These are phyloP conservation scores for Dipodomys merriami DNA, from an alignment of 2,113 vertebrate genomes.

Conservation along the genomic window DNA sequence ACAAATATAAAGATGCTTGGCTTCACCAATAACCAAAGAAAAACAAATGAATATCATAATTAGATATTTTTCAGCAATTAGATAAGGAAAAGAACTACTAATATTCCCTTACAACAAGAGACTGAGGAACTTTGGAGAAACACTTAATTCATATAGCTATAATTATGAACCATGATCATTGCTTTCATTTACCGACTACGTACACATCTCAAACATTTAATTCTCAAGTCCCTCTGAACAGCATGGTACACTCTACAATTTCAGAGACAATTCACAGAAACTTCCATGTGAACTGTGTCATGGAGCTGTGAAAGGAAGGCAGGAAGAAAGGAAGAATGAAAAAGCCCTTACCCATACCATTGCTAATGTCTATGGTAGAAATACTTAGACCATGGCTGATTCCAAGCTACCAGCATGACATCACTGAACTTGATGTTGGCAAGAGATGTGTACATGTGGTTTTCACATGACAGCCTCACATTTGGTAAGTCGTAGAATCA, in stretches of 20 bases:
- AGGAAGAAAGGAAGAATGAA: not conserved
- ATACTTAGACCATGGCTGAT: not conserved
- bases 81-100: slow-evolving; percentile 18
- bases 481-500: not conserved
- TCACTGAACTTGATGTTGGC: not conserved
- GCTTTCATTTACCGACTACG: not conserved
- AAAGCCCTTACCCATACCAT: not conserved
- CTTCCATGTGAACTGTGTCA: not conserved
- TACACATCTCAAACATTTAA: not conserved
- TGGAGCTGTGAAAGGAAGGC: too few species aligned
- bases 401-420: not conserved
- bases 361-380: not conserved
- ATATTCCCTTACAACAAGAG: not conserved
- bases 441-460: not conserved
- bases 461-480: not conserved
- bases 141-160: not conserved
- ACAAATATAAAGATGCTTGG: slow-evolving; percentile 27
- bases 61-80: slow-evolving; percentile 55
- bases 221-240: not conserved
- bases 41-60: slow-evolving; percentile 56
- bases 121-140: slow-evolving; percentile 23
- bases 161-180: not conserved
- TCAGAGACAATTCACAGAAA: not conserved
- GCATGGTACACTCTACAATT: not conserved
- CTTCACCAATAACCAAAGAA: slow-evolving; percentile 60